These are phyloP conservation scores for Marcusenius ussheri DNA, from an alignment of 2,113 vertebrate genomes.

Conservation along the genomic window DNA sequence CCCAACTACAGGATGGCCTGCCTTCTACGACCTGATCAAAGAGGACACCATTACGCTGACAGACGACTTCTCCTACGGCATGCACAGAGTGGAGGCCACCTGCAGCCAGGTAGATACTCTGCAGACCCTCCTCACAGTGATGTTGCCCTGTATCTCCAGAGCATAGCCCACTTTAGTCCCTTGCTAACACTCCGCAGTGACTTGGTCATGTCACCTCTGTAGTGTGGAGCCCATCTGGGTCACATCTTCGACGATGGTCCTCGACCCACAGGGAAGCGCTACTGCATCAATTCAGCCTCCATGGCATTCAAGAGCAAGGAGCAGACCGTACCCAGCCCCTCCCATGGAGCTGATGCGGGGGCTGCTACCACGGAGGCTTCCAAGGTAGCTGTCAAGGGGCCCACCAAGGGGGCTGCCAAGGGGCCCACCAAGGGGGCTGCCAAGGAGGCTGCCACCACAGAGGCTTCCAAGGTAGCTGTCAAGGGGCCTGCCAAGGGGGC, in stretches of 20 bases:
- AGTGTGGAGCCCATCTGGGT: constrained; percentile 94
- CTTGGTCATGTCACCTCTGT: constrained; percentile 39
- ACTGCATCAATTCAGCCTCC: constrained; percentile 93
- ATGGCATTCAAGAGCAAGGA: constrained; percentile 55
- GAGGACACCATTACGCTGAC: constrained; percentile 63
- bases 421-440: background rate
- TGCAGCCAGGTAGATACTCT: constrained; percentile 76
- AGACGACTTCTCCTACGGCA: constrained; percentile 85
- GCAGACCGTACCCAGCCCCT: background rate
- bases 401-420: background rate
- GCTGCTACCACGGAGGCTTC: background rate
- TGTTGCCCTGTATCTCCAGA: background rate
- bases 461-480: background rate
- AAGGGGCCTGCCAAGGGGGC: no score
- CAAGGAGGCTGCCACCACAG: background rate
- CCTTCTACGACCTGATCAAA: constrained; percentile 81
- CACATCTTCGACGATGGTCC: constrained; percentile 96
- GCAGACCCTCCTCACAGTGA: background rate
- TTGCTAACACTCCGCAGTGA: background rate
- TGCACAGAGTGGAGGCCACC: constrained; percentile 86
- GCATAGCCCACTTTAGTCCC: background rate
- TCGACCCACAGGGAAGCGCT: constrained; percentile 84
- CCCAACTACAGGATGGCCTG: constrained; percentile 80
- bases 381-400: background rate
- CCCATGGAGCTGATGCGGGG: background rate